Evolutionary conservation across 2,888 invertebrate genomes (phyloP), one percentile per base, ranked within the genome.

Genomic region (Hypselothyrea guttata): DNA sequence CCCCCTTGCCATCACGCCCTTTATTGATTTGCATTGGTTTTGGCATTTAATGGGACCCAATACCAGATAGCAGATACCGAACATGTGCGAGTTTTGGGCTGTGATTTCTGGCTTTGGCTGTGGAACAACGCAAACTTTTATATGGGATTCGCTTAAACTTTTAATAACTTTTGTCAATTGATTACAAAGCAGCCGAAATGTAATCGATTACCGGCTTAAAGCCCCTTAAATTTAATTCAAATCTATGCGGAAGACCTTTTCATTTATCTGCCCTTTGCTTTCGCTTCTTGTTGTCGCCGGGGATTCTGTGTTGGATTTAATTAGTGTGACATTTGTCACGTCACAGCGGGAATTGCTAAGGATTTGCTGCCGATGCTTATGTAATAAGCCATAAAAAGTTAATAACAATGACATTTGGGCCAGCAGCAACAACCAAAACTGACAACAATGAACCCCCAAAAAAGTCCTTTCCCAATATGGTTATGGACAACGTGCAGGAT

Each of bases 111-210:
- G 45, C 62, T 40, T 44, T 64, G 61, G 45, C 62, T 40, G 44
- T 38, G 45, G 22, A 22, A 46, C 41, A 71, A 55, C 56, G 52
- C 35, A 77, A 59, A 71, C 53, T 77, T 84, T 68, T 38, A 22
- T 64, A 49, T 49, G 15, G 68, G 75, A 59, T 62, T 68, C 65
- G 67, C 69, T 78, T 62, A 84, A 78, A 78, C 63, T 78, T 78
- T 84, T 78, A 78, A 78, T 78, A 84, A 84, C 78, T 84, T 78
- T 78, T 84, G 84, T 84, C 83, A 82, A 84, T 78, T 78, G 78
- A 84, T 84, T 78, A 62, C 51, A 41, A 56, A 44, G 8, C 34
- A 33, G 67, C 45, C 56, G 7, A 33, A 18, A 34, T 42, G 67
- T 54, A 33, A 52, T 72, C 68, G 72, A 70, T 72, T 56, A 72